These are phyloP conservation scores for Dendroctonus ponderosae DNA, from an alignment of 1,140 invertebrate species.

Conservation along the genomic window DNA sequence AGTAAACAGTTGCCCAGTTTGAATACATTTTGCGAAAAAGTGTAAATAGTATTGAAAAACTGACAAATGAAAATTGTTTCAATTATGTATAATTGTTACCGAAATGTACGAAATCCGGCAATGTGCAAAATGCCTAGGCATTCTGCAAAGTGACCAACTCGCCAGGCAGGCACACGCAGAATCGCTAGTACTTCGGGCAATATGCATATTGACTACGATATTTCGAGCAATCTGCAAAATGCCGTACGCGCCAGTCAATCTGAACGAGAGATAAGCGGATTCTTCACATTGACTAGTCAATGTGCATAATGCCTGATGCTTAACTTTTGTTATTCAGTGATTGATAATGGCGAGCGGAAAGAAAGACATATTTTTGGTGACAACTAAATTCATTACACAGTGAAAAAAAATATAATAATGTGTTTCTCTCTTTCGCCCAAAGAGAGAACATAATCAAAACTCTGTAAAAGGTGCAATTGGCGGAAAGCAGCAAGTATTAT, in stretches of 20 bases:
- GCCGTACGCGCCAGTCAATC: not conserved
- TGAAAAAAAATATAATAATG: not conserved
- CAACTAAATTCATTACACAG: not conserved
- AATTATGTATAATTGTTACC: not conserved
- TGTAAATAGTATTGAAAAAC: too few species aligned
- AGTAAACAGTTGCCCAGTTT: too few species aligned
- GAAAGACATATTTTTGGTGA: not conserved
- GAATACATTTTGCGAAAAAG: too few species aligned
- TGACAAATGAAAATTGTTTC: too few species aligned
- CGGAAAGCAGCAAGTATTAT: not conserved
- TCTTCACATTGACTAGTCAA: not conserved
- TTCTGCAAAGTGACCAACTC: not conserved
- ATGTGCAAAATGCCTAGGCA: not conserved
- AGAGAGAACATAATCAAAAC: slow-evolving; percentile 2
- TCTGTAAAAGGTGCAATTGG: not conserved
- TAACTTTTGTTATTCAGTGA: not conserved
- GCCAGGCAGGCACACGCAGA: not conserved
- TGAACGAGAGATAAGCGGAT: not conserved
- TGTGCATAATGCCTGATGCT: not conserved
- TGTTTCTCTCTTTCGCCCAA: not conserved
- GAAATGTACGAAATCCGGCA: not conserved
- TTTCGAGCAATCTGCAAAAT: not conserved
- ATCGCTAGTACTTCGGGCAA: not conserved
- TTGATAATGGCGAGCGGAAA: not conserved
- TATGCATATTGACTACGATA: not conserved